Base-by-base conservation (phyloP, 2,797 vertebrate genomes). In the Monodelphis domestica region DNA sequence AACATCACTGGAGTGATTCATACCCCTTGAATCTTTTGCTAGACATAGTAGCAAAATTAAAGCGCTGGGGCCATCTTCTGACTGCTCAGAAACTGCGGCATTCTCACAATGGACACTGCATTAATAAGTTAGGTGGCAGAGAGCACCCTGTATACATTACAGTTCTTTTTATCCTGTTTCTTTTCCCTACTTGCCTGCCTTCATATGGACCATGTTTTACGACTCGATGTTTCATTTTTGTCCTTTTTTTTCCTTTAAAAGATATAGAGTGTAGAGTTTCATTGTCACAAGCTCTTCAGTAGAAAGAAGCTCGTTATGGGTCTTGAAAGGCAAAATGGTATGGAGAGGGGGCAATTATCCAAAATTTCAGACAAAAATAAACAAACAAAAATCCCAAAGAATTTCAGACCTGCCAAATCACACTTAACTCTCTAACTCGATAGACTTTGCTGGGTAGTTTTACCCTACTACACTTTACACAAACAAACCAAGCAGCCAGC, bases 21-120 rank as follows among this genome's bases (percentile, higher is more conserved):
- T 97, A 97, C 97, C 98, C 96, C 96, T 97, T 95, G 98, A 95
- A 98, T 98, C 98, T 97, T 98, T 95, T 89, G 96, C 96, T 97
- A 97, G 97, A 98, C 98, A 98, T 98, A 94, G 94, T 28, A 98
- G 97, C 98, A 99, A 99, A 99, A 99, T 99, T 99, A 99, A 99
- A 99, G 98, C 99, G 98, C 99, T 99, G 99, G 99, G 98, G 99
- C 99, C 99, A 99, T 98, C 99, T 99, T 99, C 99, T 99, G 99
- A 99, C 99, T 98, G 99, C 98, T 98, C 57, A 93, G 98, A 98
- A 98, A 98, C 98, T 97, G 98, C 98, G 97, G 96, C 98, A 96
- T 91, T 84, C 97, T 96, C 96, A 92, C 98, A 97, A 97, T 90
- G 95, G 97, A 96, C 88, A 89, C 92, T 94, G 91, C 78, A 87